These are phyloP conservation scores for Dromiciops gliroides DNA, from an alignment of 2,113 vertebrate species.

Conservation along the genomic window DNA sequence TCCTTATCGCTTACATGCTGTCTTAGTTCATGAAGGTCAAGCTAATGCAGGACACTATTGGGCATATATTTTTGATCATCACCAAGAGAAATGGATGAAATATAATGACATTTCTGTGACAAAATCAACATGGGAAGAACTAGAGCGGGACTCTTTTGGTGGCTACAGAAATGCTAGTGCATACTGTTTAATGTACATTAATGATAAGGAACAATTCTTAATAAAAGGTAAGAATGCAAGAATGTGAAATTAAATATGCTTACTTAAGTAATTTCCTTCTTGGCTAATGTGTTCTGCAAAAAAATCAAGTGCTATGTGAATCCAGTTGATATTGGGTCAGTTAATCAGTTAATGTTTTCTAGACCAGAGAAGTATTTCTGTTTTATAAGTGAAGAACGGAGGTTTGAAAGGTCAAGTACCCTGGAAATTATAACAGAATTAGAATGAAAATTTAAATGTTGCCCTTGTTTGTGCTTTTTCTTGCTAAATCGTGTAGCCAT, in stretches of 20 bases:
- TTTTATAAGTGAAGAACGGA: slow-evolving; percentile 37
- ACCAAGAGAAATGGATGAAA: slow-evolving; percentile 97
- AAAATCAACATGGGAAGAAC: slow-evolving; percentile 98
- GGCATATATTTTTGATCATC: slow-evolving; percentile 97
- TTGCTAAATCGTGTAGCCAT: neutral
- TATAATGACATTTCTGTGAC: slow-evolving; percentile 99
- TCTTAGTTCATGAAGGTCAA: slow-evolving; percentile 98
- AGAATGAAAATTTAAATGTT: neutral
- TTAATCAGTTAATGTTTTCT: neutral
- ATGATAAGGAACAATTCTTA: slow-evolving; percentile 96
- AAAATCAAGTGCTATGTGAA: neutral
- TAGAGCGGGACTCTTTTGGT: slow-evolving; percentile 97
- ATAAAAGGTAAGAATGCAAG: slow-evolving; percentile 91
- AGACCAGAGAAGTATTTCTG: neutral
- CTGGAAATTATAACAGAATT: slow-evolving; percentile 9
- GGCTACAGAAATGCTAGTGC: slow-evolving; percentile 98
- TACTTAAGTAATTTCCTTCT: slow-evolving; percentile 15
- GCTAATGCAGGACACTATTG: slow-evolving; percentile 99
- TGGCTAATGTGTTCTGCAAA: neutral
- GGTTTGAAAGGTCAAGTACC: neutral
- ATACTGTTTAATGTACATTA: slow-evolving; percentile 99
- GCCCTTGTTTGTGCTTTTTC: neutral
- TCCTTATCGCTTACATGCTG: slow-evolving; percentile 96
- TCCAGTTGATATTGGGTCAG: neutral
- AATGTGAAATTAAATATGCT: neutral